Base-by-base conservation (phyloP, 2,113 vertebrate species). In the Thamnophis sirtalis region DNA sequence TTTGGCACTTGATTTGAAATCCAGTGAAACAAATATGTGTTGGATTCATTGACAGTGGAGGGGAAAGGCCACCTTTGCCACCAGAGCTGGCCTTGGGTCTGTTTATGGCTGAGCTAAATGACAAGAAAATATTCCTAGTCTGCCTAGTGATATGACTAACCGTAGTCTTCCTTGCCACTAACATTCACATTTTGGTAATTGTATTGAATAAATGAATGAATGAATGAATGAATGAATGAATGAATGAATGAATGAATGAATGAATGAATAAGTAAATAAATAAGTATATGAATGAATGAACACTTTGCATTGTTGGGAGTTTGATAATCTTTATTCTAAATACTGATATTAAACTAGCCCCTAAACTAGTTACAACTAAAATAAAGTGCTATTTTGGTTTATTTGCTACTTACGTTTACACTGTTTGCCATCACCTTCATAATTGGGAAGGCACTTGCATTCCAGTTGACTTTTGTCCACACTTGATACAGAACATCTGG, bases 331-430 rank as follows among this genome's bases (percentile, higher is more conserved):
- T 55, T 10, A 73, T 88, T 38, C 56, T 8, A 48, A 22, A 50
- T 19, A 15, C 1, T 84, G 21, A 87, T 93, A 90, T 93, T 88
- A 24, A 90, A 92, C 24, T 91, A 10, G 9, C 0, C 80, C 48
- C 84, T 60, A 26, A 60, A 60, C 0, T 26, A 60, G 9, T 60
- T 26, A 60, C 26, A 54, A 54, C 4, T n/a, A n/a, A n/a, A 87
- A 87, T 51, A 87, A n/a, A 56, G 50, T 5, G 15, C 11, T 0
- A 0, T 80, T 80, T 0, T 15, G 26, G 90, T 3, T 1, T 28
- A 3, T 24, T 10, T 17, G 54, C 58, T 56, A 98, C 98, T 99
- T 96, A 99, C 98, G 97, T 63, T 98, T 89, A 85, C 99, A 99
- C 19, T 48, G 19, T 11, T 91, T 88, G 13, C 98, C 96, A 0